Evolutionary conservation across 2,888 invertebrate genomes (phyloP).

Genomic region (Ptychoptera albimana): DNA sequence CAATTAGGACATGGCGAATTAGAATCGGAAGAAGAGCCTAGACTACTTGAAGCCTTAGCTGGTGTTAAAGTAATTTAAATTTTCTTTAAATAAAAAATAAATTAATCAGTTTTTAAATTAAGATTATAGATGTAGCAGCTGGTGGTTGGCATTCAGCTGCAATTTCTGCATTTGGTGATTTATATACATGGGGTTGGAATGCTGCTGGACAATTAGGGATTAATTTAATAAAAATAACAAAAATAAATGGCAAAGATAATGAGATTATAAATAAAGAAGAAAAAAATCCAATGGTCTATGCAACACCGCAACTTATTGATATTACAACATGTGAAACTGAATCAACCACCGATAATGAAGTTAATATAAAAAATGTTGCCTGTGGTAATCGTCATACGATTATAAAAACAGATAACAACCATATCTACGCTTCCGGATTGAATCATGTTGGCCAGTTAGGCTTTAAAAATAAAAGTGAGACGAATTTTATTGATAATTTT

Average conservation of each 20-base stretch:
- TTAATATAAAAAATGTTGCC: slow-evolving; percentile 35
- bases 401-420: slow-evolving; percentile 45
- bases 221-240: slow-evolving; percentile 21
- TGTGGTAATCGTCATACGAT: slow-evolving; percentile 69
- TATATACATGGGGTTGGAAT: slow-evolving; percentile 89
- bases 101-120: background rate
- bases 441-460: slow-evolving; percentile 72
- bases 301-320: slow-evolving; percentile 25
- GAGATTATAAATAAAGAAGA: slow-evolving; percentile 8
- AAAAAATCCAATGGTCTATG: slow-evolving; percentile 22
- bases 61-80: slow-evolving; percentile 41
- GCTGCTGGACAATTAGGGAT: slow-evolving; percentile 72
- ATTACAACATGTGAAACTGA: slow-evolving; percentile 16
- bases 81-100: background rate
- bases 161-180: slow-evolving; percentile 60
- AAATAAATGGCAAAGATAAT: slow-evolving; percentile 5
- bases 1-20: slow-evolving; percentile 71
- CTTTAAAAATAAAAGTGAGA: slow-evolving; percentile 17
- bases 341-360: slow-evolving; percentile 14
- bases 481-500: slow-evolving; percentile 20
- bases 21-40: slow-evolving; percentile 44
- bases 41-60: slow-evolving; percentile 51
- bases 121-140: slow-evolving; percentile 50
- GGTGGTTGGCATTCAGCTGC: slow-evolving; percentile 82
- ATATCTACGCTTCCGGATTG: slow-evolving; percentile 61